phyloP scores from a whole-genome alignment of 92 coral and sea anemone species.

The Parazoanthus swiftii region DNA sequence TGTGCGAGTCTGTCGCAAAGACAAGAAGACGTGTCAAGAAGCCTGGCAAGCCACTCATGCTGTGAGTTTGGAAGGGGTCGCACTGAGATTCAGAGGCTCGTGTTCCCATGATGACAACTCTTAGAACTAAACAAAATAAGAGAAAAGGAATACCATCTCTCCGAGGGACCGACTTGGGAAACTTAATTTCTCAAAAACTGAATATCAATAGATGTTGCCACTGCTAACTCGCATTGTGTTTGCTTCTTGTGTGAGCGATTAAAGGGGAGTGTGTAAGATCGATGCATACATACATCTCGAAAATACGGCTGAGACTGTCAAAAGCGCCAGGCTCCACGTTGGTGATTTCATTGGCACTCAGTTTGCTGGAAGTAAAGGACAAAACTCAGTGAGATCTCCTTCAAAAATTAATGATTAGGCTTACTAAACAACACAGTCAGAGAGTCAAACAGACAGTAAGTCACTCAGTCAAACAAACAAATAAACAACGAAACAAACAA shows the following conservation, averaged over 20 bases:
- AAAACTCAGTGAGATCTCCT: background rate
- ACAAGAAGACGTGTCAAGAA: too few relatives aligned
- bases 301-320: slow-evolving; percentile 23
- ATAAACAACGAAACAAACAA: background rate
- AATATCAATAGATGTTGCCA: too few relatives aligned
- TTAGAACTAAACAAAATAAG: too few relatives aligned
- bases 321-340: slow-evolving; percentile 34
- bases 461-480: background rate
- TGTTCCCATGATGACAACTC: background rate
- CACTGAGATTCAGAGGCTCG: too few relatives aligned
- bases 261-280: background rate
- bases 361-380: slow-evolving; percentile 16
- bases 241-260: background rate
- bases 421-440: background rate
- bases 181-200: too few relatives aligned
- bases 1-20: too few relatives aligned
- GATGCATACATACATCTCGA: slow-evolving; percentile 17
- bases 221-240: background rate
- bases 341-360: slow-evolving; percentile 33
- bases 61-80: too few relatives aligned
- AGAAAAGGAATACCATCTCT: too few relatives aligned
- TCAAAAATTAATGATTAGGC: background rate
- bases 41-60: too few relatives aligned
- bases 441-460: too few relatives aligned
- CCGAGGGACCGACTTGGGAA: too few relatives aligned